Conservation (phyloP, 2,113 vertebrate species). For the Cyphomyrus plagiostoma region DNA sequence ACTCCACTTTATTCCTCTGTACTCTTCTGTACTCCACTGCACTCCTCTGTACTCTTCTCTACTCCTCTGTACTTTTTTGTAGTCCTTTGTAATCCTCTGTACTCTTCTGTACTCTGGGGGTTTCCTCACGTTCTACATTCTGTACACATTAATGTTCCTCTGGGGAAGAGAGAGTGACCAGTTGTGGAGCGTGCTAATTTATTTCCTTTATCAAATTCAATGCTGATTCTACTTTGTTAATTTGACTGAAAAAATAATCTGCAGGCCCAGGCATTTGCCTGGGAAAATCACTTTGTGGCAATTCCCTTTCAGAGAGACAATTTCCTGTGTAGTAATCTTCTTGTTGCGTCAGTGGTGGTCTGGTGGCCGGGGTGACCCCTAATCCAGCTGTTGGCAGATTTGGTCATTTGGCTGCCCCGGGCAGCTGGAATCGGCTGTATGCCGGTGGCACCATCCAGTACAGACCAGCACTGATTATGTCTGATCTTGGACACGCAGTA, state of each 20-base stretch:
- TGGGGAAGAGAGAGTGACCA: neutral
- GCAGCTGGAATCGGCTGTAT: neutral
- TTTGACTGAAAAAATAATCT: conserved; percentile 44
- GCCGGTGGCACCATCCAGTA: neutral
- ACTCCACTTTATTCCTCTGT: neutral
- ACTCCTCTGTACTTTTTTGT: neutral
- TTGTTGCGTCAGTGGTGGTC: conserved; percentile 33
- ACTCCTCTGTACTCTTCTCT: neutral
- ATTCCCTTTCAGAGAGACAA: conserved; percentile 31
- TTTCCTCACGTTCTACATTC: neutral
- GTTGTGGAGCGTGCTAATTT: conserved; percentile 27
- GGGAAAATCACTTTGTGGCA: conserved; percentile 35
- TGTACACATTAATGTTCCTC: neutral
- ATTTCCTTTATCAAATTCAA: conserved; percentile 43
- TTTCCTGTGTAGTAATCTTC: conserved; percentile 47
- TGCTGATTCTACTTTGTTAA: conserved; percentile 33
- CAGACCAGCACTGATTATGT: neutral
- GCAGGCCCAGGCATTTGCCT: conserved; percentile 31
- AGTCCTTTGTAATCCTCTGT: neutral
- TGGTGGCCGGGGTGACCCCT: conserved; percentile 21
- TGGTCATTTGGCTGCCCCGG: neutral
- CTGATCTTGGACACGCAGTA: neutral
- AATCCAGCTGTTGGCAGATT: conserved; percentile 31
- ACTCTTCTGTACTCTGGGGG: neutral
- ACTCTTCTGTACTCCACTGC: neutral